A percentile compares a stretch with the other conserved stretches of the same genome.
phyloP scores from a whole-genome alignment of 1,140 invertebrate genomes.

The Acromyrmex heyeri region DNA sequence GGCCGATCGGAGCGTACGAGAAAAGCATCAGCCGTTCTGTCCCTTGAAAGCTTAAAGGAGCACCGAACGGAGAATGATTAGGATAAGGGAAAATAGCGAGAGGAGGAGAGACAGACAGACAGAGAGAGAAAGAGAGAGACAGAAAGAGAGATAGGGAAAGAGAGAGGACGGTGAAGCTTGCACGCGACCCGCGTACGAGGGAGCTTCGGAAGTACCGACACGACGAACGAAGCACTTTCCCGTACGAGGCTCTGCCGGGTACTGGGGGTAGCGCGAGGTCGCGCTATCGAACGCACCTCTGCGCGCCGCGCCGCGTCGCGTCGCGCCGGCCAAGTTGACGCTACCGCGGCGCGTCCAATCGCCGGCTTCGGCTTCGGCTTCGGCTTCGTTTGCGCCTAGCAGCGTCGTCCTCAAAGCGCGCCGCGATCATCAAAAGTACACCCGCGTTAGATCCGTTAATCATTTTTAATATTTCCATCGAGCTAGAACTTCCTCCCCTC shows the following conservation, averaged over 20 bases:
- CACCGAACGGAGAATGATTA: neutral
- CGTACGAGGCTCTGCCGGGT: conserved; percentile 84
- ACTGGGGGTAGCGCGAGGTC: conserved; percentile 81
- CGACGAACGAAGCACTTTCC: conserved; percentile 77
- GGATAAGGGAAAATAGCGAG: neutral
- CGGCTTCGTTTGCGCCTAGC: neutral
- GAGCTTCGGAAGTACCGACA: conserved; percentile 65
- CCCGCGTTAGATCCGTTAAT: neutral
- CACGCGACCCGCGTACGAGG: conserved; percentile 68
- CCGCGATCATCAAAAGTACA: conserved; percentile 7
- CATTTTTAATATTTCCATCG: conserved; percentile 35
- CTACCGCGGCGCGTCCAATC: conserved; percentile 55
- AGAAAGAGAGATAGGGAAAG: neutral
- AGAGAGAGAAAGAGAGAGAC: conserved; percentile 7
- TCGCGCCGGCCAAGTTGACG: conserved; percentile 71
- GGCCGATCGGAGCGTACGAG: conserved; percentile 10
- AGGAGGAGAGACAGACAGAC: neutral
- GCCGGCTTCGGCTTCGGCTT: too few species aligned
- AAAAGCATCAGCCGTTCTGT: conserved; percentile 13
- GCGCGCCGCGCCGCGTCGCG: conserved; percentile 60
- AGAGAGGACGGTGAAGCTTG: conserved; percentile 31
- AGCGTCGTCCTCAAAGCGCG: conserved; percentile 63
- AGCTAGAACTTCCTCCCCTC: neutral
- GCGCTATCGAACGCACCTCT: conserved; percentile 85
- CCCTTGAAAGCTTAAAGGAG: neutral